phyloP scores from a whole-genome alignment of 53 echinoderm and acorn worm genomes.

The Paelopatides confundens region DNA sequence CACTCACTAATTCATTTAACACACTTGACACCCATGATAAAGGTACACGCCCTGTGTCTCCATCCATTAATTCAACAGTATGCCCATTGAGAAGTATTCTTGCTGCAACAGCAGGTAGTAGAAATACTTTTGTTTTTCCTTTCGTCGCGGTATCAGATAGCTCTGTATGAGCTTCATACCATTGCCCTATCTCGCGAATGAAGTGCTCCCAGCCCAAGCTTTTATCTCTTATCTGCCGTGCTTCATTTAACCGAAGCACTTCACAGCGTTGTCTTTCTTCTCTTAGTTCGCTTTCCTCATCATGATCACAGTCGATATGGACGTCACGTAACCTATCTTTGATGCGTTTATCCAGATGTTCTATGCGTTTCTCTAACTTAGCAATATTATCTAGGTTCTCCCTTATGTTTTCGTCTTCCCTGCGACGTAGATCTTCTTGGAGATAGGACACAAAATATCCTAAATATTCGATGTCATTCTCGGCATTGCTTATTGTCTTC shows the following conservation, averaged over 20 bases:
- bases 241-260: neutral
- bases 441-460: constrained; percentile 9
- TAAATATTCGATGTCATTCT: neutral
- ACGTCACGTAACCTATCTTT: neutral
- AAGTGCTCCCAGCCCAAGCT: constrained; percentile 13
- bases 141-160: too few relatives aligned
- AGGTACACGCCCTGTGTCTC: constrained; percentile 2
- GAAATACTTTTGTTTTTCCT: neutral
- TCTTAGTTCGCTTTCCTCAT: neutral
- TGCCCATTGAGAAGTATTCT: neutral
- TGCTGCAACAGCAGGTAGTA: neutral
- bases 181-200: constrained; percentile 22
- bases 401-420: neutral
- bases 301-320: neutral
- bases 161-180: constrained; percentile 1
- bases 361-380: neutral
- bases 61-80: constrained; percentile 29
- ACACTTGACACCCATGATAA: constrained; percentile 10
- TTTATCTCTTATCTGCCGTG: neutral
- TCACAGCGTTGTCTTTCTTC: neutral
- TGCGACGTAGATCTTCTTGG: neutral
- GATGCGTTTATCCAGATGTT: neutral
- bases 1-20: neutral
- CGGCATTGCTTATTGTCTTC: neutral
- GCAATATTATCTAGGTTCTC: neutral